These are phyloP conservation scores for Coluber constrictor DNA, from an alignment of 2,797 vertebrate genomes.

Conservation along the genomic window DNA sequence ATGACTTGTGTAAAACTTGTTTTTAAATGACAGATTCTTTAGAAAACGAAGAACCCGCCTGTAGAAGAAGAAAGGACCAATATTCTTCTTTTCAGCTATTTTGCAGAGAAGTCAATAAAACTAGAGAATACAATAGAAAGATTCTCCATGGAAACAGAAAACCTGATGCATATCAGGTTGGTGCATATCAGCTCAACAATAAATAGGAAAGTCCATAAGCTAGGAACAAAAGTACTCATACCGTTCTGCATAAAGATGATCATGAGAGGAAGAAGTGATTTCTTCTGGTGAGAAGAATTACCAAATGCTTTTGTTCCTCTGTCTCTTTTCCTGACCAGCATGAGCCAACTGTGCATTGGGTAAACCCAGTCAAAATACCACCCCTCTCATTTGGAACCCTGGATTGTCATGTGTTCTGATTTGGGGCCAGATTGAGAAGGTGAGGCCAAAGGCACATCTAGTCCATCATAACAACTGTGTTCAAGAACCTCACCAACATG, in stretches of 20 bases:
- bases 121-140: background rate
- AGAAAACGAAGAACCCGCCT: conserved; percentile 1
- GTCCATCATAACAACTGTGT: background rate
- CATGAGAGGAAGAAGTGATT: background rate
- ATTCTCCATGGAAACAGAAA: background rate
- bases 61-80: conserved; percentile 15
- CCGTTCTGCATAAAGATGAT: background rate
- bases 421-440: background rate
- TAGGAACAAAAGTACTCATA: background rate
- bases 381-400: background rate
- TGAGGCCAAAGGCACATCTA: background rate
- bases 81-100: conserved; percentile 15
- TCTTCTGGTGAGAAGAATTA: background rate
- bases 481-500: background rate
- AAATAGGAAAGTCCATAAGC: background rate
- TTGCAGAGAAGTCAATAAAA: background rate
- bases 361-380: background rate
- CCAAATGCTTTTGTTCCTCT: background rate
- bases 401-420: background rate
- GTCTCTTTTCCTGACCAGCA: background rate
- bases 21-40: conserved; percentile 25
- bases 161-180: background rate
- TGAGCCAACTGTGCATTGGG: background rate
- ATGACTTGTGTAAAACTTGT: background rate
- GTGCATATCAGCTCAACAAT: background rate